A percentile compares a stretch with the other conserved stretches of the same genome.
phyloP scores from a whole-genome alignment of 92 coral and sea anemone genomes.

The Porites lobata region DNA sequence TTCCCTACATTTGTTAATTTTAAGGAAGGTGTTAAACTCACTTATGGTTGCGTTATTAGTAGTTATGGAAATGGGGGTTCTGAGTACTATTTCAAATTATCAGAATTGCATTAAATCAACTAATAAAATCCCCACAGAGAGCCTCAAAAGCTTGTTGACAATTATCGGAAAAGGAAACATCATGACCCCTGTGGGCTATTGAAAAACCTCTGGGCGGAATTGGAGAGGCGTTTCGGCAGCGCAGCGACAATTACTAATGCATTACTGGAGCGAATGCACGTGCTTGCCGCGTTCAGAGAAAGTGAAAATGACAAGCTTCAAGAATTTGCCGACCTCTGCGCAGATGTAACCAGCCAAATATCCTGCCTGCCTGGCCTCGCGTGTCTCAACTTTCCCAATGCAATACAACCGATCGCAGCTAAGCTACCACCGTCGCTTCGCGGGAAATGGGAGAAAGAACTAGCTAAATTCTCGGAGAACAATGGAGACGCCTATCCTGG shows the following conservation, averaged over 20 bases:
- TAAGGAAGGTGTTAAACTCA: too few relatives aligned
- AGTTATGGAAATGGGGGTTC: too few relatives aligned
- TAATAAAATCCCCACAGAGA: too few relatives aligned
- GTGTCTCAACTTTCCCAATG: constrained; percentile 44
- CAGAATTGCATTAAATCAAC: too few relatives aligned
- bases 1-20: too few relatives aligned
- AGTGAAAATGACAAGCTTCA: constrained; percentile 4
- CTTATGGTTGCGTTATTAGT: too few relatives aligned
- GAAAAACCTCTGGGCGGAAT: not conserved
- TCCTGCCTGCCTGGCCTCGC: constrained; percentile 4
- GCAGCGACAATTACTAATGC: constrained; percentile 17
- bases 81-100: too few relatives aligned
- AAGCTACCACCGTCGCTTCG: constrained; percentile 59
- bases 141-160: too few relatives aligned
- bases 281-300: constrained; percentile 9
- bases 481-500: constrained; percentile 56
- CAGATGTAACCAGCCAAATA: constrained; percentile 23
- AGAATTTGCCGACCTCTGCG: constrained; percentile 28
- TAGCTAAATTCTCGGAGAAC: constrained; percentile 51
- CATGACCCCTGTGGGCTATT: not conserved
- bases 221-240: constrained; percentile 27
- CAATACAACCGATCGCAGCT: constrained; percentile 65
- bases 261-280: constrained; percentile 24
- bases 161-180: constrained; percentile 2
- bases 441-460: constrained; percentile 69